Conservation (phyloP, 2,797 vertebrate genomes). For the Harpagifer antarcticus region DNA sequence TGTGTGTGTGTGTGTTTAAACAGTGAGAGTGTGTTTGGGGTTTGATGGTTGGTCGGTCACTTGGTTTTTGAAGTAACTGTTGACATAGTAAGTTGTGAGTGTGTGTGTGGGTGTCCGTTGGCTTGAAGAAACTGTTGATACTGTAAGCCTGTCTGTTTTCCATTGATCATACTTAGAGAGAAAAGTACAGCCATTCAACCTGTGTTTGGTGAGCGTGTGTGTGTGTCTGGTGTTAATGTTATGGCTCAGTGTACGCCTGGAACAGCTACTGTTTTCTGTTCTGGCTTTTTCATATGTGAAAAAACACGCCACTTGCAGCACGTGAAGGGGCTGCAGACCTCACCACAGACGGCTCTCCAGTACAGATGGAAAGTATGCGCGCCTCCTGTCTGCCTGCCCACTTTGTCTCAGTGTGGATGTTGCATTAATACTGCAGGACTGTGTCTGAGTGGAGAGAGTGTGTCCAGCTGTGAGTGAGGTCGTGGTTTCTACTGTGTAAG, state of each 20-base stretch:
- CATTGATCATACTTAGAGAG: constrained; percentile 17
- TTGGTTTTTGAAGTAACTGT: constrained; percentile 43
- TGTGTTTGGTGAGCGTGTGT: constrained; percentile 7
- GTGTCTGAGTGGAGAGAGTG: not conserved
- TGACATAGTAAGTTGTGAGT: constrained; percentile 21
- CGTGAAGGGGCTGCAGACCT: constrained; percentile 43
- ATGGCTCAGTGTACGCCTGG: constrained; percentile 36
- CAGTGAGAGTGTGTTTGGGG: constrained; percentile 50
- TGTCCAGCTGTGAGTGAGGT: constrained; percentile 13
- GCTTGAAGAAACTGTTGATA: constrained; percentile 37
- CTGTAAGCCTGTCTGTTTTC: constrained; percentile 54
- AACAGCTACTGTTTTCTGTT: constrained; percentile 59
- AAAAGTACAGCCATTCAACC: constrained; percentile 12
- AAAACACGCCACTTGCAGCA: constrained; percentile 49
- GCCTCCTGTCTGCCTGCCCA: constrained; percentile 13
- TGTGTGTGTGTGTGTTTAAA: not conserved
- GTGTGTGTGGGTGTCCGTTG: constrained; percentile 16
- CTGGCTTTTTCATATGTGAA: constrained; percentile 47
- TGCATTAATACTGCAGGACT: not conserved
- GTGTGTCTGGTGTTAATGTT: constrained; percentile 32
- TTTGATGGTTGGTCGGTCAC: constrained; percentile 29
- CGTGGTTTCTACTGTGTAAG: not conserved
- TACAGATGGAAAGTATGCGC: constrained; percentile 64
- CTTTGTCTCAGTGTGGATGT: constrained; percentile 22
- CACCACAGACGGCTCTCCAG: constrained; percentile 58